phyloP scores from a whole-genome alignment of 2,113 vertebrate species.

The Anoplopoma fimbria region DNA sequence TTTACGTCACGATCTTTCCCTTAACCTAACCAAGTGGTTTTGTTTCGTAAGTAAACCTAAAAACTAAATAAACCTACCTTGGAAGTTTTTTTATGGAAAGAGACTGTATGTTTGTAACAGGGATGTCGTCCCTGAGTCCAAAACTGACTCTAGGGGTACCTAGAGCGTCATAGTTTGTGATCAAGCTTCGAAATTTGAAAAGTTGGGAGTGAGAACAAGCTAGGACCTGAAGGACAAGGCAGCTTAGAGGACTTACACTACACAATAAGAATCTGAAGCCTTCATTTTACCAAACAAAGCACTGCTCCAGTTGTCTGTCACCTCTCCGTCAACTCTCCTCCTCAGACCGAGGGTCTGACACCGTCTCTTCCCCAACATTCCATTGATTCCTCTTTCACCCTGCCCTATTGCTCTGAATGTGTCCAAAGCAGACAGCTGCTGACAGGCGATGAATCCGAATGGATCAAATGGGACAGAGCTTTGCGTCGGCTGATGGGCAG shows the following conservation, averaged over 20 bases:
- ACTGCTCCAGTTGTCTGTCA: background rate
- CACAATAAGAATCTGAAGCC: background rate
- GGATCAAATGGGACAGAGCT: slow-evolving; percentile 29
- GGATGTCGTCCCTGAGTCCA: background rate
- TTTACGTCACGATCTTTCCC: too few species aligned
- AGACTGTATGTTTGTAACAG: background rate
- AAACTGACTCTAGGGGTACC: background rate
- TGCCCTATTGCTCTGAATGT: background rate
- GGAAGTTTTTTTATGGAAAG: background rate
- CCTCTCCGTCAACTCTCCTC: slow-evolving; percentile 31
- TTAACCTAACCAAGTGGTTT: too few species aligned
- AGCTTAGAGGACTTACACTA: slow-evolving; percentile 11
- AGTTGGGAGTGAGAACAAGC: background rate
- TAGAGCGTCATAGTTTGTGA: background rate
- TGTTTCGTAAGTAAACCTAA: too few species aligned
- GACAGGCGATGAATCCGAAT: slow-evolving; percentile 55
- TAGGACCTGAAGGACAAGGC: slow-evolving; percentile 22
- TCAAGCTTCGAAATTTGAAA: background rate
- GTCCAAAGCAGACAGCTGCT: slow-evolving; percentile 30
- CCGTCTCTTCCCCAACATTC: slow-evolving; percentile 24
- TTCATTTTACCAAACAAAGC: background rate
- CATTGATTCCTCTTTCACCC: slow-evolving; percentile 26
- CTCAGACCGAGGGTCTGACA: slow-evolving; percentile 13
- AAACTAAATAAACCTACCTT: too few species aligned
- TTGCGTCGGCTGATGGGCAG: slow-evolving; percentile 38